These are phyloP conservation scores for Microcebus jonahi DNA, from an alignment of 2,113 vertebrate species.

Conservation along the genomic window DNA sequence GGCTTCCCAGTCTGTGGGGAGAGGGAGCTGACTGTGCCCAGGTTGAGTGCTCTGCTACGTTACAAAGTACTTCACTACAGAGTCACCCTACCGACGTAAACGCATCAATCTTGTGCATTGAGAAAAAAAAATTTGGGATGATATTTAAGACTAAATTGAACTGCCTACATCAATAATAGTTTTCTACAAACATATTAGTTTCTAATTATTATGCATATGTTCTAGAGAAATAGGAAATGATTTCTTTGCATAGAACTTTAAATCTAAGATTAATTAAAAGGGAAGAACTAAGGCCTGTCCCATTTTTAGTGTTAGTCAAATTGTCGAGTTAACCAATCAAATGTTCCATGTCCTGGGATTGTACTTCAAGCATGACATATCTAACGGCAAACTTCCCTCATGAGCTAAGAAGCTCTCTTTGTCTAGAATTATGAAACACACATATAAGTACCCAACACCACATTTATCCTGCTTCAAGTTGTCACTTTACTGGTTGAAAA, in stretches of 20 bases:
- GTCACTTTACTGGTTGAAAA: not conserved
- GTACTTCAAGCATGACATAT: not conserved
- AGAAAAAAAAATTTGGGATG: not conserved
- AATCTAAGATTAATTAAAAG: conserved; percentile 19
- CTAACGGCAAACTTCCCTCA: not conserved
- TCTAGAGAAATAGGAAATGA: not conserved
- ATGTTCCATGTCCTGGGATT: not conserved
- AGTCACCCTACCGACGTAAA: not conserved
- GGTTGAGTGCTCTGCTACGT: too few species aligned
- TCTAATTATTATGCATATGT: not conserved
- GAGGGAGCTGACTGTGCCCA: too few species aligned
- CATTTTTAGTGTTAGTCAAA: not conserved
- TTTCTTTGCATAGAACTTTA: conserved; percentile 15
- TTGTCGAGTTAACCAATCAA: not conserved
- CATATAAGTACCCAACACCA: not conserved
- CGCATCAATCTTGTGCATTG: not conserved
- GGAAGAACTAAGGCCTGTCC: not conserved
- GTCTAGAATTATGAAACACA: not conserved
- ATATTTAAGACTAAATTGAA: not conserved
- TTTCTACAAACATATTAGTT: not conserved
- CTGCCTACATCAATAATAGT: not conserved
- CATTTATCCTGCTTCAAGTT: not conserved
- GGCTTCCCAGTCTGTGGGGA: fast-evolving
- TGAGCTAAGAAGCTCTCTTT: not conserved
- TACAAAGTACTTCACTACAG: not conserved